Percentiles rank a stretch among this genome's conserved stretches.
Evolutionary conservation across 1,140 invertebrate species (phyloP).

Genomic region (Apis cerana): DNA sequence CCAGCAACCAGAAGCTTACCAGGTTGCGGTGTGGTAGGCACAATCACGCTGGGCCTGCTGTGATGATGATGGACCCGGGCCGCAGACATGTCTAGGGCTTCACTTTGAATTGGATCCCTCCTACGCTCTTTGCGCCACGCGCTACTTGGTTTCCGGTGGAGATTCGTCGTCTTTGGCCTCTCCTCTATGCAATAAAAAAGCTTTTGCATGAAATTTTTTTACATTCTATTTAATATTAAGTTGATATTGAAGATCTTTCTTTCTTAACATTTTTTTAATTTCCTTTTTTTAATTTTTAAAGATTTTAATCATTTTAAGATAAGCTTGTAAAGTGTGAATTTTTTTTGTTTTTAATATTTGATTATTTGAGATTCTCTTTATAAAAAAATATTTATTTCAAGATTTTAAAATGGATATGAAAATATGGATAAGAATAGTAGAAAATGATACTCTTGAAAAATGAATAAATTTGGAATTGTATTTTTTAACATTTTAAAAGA

Average conservation of each 20-base stretch:
- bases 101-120: constrained; percentile 79
- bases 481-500: background rate
- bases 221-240: background rate
- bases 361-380: background rate
- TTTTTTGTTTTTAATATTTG: background rate
- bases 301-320: background rate
- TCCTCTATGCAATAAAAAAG: constrained; percentile 70
- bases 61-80: constrained; percentile 69
- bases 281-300: background rate
- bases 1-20: constrained; percentile 61
- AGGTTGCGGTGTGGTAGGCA: constrained; percentile 76
- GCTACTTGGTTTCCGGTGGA: constrained; percentile 79
- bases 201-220: constrained; percentile 8
- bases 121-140: constrained; percentile 79
- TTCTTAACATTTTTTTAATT: background rate
- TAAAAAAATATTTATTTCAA: background rate
- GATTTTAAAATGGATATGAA: background rate
- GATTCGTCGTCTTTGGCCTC: constrained; percentile 75
- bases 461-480: background rate
- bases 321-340: no score
- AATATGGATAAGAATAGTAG: background rate
- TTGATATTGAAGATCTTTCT: background rate
- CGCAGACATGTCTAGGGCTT: constrained; percentile 79
- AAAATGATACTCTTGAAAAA: background rate
- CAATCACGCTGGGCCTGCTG: constrained; percentile 78